Evolutionary conservation across 2,797 vertebrate species (phyloP), one percentile per base, ranked within the genome.

Genomic region (Zenarchopterus dispar): DNA sequence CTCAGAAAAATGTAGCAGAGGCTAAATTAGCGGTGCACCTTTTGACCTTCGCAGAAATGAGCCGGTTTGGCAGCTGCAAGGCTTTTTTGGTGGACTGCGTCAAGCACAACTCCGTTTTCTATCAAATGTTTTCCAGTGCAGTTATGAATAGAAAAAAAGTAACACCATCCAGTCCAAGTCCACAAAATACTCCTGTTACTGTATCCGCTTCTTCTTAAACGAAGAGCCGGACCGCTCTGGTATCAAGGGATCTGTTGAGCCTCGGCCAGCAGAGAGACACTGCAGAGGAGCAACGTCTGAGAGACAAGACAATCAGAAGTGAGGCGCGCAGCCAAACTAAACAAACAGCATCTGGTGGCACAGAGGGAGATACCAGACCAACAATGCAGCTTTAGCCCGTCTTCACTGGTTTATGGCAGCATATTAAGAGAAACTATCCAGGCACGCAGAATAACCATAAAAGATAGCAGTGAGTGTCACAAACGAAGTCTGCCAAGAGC

Each of bases 311-410:
- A 77, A 83, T 82, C 69, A 80, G 64, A 56, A 53, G 41, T 0
- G 59, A 78, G 83, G 80, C 82, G 58, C 1, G 4, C 51, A 6
- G 84, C 87, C 85, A 89, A 84, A 77, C 4, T 68, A 82, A 80
- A 84, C 77, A 86, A 72, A 81, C 61, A 67, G 82, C 88, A 86
- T 86, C 84, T 88, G 85, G 71, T 70, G 52, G 50, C 62, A 49
- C 21, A 64, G 57, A 54, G 21, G 43, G 62, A 70, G 69, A 78
- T 68, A 39, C 46, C 41, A 54, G 26, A 63, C 48, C 51, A 61
- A 71, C 65, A 75, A 61, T 36, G 43, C 53, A 72, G 24, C 62
- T 56, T 55, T 9, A 22, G 46, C 65, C 7, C 18, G 26, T 24
- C 31, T 45, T 49, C 26, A 63, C 56, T 63, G 39, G 54, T 59